Percentiles rank a stretch among this genome's conserved stretches.
phyloP scores from a whole-genome alignment of 2,797 vertebrate species.

The Loriculus beryllinus region DNA sequence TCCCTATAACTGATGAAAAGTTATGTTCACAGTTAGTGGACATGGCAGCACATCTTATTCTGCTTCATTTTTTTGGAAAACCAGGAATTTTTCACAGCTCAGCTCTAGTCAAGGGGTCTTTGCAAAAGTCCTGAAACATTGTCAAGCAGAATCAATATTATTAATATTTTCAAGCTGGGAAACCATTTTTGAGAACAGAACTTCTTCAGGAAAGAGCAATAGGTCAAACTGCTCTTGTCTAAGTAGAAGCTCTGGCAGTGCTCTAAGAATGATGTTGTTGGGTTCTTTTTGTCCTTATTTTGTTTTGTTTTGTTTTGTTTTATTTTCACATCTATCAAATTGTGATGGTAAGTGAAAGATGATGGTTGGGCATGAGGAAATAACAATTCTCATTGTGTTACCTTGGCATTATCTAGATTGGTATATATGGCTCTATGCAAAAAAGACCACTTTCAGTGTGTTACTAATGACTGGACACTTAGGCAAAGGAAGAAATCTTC shows the following conservation, averaged over 20 bases:
- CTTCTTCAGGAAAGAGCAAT: not conserved
- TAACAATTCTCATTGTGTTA: not conserved
- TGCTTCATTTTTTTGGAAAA: not conserved
- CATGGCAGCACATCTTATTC: not conserved
- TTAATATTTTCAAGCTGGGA: not conserved
- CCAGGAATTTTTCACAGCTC: not conserved
- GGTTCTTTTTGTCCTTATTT: not conserved
- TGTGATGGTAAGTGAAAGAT: not conserved
- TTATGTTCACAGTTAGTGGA: not conserved
- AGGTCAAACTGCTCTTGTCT: not conserved
- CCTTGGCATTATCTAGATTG: not conserved
- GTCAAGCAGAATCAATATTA: not conserved
- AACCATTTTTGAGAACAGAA: not conserved
- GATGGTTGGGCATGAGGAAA: not conserved
- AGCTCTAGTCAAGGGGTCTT: not conserved
- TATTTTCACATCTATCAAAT: not conserved
- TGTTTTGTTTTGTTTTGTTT: not conserved
- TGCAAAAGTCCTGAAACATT: not conserved
- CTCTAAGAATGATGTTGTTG: not conserved
- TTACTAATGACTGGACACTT: not conserved
- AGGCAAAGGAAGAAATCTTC: not conserved
- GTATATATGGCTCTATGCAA: not conserved
- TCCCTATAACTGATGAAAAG: constrained; percentile 14
- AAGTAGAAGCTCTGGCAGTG: not conserved
- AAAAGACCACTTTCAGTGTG: not conserved